Evolutionary conservation across 2,113 vertebrate species (phyloP).

Genomic region (Cyanoramphus novaezelandiae): DNA sequence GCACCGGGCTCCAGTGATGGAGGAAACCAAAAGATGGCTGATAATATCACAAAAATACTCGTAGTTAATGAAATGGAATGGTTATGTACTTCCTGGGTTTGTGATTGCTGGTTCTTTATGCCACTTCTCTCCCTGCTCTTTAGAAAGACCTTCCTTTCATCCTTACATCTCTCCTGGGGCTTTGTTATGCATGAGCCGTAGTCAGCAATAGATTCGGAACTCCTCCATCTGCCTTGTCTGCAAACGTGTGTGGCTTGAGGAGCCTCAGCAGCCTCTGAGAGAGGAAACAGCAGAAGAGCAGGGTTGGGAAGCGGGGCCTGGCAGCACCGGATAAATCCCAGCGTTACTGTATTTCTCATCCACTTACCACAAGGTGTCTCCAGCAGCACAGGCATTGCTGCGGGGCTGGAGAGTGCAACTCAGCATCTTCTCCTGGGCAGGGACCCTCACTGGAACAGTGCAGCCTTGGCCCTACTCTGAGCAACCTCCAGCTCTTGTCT

Average conservation of each 20-base stretch:
- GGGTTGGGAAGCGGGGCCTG: background rate
- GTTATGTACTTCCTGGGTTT: background rate
- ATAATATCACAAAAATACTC: background rate
- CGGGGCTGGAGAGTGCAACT: background rate
- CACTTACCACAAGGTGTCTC: slow-evolving; percentile 56
- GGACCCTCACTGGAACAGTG: background rate
- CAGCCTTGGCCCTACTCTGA: background rate
- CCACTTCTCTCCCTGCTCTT: background rate
- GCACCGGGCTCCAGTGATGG: rapidly evolving
- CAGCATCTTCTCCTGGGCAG: background rate
- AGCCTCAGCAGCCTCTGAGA: background rate
- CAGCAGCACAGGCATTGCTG: slow-evolving; percentile 11
- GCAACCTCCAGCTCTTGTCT: background rate
- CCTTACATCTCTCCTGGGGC: background rate
- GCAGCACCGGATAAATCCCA: background rate
- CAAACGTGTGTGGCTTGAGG: background rate
- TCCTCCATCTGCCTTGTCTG: background rate
- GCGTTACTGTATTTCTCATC: background rate
- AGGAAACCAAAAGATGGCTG: background rate
- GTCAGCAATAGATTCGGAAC: background rate
- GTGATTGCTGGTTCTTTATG: background rate
- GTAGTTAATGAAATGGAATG: rapidly evolving
- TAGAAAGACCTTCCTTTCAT: background rate
- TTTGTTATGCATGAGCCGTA: background rate
- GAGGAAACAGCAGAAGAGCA: rapidly evolving